A percentile compares a stretch with the other conserved stretches of the same genome.
These are phyloP conservation scores for Aix galericulata DNA, from an alignment of 2,113 vertebrate species.

Conservation along the genomic window DNA sequence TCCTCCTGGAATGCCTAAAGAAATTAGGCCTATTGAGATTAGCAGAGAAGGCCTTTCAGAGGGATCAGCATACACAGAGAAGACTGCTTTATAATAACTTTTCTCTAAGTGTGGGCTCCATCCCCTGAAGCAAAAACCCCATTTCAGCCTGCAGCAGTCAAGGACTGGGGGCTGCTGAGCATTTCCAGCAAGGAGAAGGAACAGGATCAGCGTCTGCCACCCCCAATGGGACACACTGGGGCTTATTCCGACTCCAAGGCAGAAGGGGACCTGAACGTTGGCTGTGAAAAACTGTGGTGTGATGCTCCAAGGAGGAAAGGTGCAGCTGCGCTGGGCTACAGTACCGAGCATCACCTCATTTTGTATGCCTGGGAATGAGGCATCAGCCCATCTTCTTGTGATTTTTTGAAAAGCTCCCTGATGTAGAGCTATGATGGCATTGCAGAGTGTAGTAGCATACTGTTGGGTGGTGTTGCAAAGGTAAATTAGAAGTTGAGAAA, in stretches of 20 bases:
- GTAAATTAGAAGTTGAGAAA: neutral
- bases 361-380: fast-evolving
- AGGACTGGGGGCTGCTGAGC: neutral
- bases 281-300: fast-evolving
- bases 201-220: neutral
- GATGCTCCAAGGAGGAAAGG: neutral
- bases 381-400: neutral
- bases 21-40: conserved; percentile 52
- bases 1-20: conserved; percentile 63
- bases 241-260: neutral
- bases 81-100: neutral
- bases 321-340: neutral
- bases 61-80: conserved; percentile 30
- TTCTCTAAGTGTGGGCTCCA: neutral
- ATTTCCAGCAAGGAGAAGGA: neutral
- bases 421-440: neutral
- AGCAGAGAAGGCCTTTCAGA: conserved; percentile 39
- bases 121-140: neutral
- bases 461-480: neutral
- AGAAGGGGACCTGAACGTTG: fast-evolving
- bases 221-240: fast-evolving
- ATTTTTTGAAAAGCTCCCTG: neutral
- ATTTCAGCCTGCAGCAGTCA: neutral
- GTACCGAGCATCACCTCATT: fast-evolving
- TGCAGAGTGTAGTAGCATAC: fast-evolving